These are phyloP conservation scores for Hippotragus niger DNA, from an alignment of 2,113 vertebrate species.

Conservation along the genomic window DNA sequence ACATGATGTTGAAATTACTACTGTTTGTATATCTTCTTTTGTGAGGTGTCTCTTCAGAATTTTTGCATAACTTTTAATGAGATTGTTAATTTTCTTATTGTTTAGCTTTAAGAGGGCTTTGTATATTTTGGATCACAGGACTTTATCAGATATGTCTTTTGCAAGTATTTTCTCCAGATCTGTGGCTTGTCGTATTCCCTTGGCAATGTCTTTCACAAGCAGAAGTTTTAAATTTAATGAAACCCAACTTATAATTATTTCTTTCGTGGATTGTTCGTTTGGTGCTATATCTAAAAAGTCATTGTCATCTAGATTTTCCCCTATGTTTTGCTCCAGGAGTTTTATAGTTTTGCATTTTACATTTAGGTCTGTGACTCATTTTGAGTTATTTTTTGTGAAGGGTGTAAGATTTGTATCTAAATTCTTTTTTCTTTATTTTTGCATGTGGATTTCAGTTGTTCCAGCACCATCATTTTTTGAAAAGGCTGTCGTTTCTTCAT, in stretches of 20 bases:
- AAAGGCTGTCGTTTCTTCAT: background rate
- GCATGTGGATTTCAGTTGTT: background rate
- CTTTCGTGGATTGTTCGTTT: background rate
- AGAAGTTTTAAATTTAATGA: constrained; percentile 8
- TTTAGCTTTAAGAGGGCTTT: background rate
- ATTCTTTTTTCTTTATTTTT: background rate
- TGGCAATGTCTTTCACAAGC: background rate
- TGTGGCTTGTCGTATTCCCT: background rate
- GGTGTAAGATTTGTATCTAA: background rate
- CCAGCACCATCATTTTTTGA: background rate
- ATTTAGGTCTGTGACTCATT: background rate
- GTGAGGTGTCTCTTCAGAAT: background rate
- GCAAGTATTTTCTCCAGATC: background rate
- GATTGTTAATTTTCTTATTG: background rate
- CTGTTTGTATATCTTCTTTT: background rate
- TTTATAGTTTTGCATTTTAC: background rate
- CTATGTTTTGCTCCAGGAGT: background rate
- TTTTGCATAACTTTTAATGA: background rate
- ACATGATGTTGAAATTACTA: background rate
- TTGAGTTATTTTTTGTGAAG: background rate
- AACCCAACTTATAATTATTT: background rate
- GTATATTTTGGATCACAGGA: background rate
- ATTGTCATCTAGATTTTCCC: background rate
- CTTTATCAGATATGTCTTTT: background rate
- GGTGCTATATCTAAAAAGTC: background rate